phyloP scores from a whole-genome alignment of 2,797 vertebrate genomes.

The Spheniscus humboldti region DNA sequence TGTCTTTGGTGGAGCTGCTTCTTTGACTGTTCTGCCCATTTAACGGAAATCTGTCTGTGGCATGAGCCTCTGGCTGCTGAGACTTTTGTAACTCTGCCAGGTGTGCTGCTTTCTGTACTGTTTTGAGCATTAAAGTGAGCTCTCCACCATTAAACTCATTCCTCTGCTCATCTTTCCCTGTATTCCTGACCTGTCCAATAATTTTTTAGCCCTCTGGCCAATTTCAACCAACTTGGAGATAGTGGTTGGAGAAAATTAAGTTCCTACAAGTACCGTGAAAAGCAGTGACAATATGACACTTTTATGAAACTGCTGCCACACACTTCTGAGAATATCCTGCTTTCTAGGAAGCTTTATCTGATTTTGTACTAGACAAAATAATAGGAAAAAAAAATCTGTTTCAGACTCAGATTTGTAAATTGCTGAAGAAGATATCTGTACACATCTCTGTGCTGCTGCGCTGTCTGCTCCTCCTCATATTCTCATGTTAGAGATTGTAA shows the following conservation, averaged over 20 bases:
- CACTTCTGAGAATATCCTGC: neutral
- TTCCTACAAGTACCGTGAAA: neutral
- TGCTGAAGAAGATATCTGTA: neutral
- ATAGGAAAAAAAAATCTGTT: neutral
- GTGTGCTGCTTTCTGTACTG: neutral
- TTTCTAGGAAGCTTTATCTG: conserved; percentile 38
- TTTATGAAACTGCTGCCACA: conserved; percentile 15
- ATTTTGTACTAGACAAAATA: neutral
- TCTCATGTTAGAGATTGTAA: neutral
- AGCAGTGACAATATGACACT: neutral
- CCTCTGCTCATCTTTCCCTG: neutral
- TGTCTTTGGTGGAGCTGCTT: neutral
- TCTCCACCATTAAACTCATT: neutral
- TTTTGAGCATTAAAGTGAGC: neutral
- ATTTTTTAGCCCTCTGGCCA: neutral
- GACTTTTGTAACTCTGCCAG: neutral
- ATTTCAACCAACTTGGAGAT: neutral
- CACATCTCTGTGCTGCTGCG: neutral
- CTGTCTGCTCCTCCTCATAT: neutral
- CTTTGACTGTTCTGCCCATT: neutral
- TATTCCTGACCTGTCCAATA: neutral
- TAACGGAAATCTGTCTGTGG: neutral
- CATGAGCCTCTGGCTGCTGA: neutral
- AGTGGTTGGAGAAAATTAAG: conserved; percentile 27
- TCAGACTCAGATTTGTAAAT: neutral